Base-by-base conservation (phyloP, 2,888 invertebrate genomes). In the Cryptocephalus moraei region DNA sequence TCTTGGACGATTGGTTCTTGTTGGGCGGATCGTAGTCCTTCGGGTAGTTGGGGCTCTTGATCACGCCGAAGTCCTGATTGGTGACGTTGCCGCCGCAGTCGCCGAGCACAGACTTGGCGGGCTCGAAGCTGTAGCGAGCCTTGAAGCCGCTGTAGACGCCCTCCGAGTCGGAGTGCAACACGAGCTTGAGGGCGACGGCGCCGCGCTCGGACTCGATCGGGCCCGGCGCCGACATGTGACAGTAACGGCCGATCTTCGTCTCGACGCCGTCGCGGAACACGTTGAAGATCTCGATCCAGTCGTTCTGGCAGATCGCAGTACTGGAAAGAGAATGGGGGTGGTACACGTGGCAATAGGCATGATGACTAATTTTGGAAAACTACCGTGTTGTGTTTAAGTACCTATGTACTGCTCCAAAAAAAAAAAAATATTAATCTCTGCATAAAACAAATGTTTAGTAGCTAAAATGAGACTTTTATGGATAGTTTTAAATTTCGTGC, bases 111-210 rank as follows among this genome's bases (percentile, higher is more conserved):
- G 88, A 85, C 72, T 89, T 88, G 53, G 87, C 87, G 39, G 75
- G 76, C 74, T 94, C 89, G 70, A 96, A 97, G 60, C 90, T 85
- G 70, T 95, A 99, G 61, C 89, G 79, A 10, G 95, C 97, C 69
- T 92, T 93, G 73, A 99, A 99, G 31, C 97, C 97, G 61, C 92
- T 93, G 56, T 86, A 90, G 43, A 94, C 92, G 48, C 84, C 84
- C 56, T 86, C 84, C 32, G 79, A 78, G 69, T 96, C 89, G 33
- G 96, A 90, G 66, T 90, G 89, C 61, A 97, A 79, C 47, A 92
- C 79, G 49, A 96, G 81, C 65, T 91, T 86, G 56, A 97, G 79
- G 36, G 91, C 91, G 52, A 84, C 81, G 39, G 93, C 88, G 14
- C 92, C 91, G 52, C 86, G 81, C 61, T 89, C 88, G 46, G 94